Base-by-base conservation (phyloP, 1,140 invertebrate species). In the Caenorhabditis remanei region DNA sequence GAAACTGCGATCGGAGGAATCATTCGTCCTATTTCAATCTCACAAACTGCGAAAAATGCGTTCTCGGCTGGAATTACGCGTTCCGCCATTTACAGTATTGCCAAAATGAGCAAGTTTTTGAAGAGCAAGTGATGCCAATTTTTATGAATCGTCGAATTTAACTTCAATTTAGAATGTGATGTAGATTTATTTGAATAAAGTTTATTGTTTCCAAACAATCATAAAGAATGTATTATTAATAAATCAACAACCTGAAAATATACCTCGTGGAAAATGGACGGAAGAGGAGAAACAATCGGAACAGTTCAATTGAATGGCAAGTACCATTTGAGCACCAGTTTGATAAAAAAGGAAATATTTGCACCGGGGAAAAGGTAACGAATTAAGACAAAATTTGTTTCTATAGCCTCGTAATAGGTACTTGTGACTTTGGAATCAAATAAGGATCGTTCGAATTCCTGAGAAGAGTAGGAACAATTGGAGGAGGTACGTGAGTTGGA, bases 41-140 rank as follows among this genome's bases (percentile, higher is more conserved):
- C 82, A 1, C 91, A 92, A 89, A 90, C 89, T 6, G 84, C 85
- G 9, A 92, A 92, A 79, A 92, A 92, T 83, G 89, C 88, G 11
- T 32, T 87, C 11, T 89, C 90, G 14, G 90, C 90, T 55, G 90
- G 90, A n/a, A 24, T 92, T 13, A 58, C 67, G n/a, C 89, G 89
- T n/a, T 87, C 89, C 8, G 55, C 91, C 48, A 24, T 86, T 16
- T 91, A 91, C 87, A 67, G 85, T 21, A 16, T 53, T 4, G 83
- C 85, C 6, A 89, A 89, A 61, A 48, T 89, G 41, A 55, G 87
- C 19, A 91, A 91, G 63, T 63, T 91, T 24, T 24, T 85, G 2
- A 90, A 90, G 14, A 88, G 63, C 55, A 83, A 82, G 24, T 63
- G 67, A 86, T 85, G 13, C 19, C 11, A 67, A 65, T 46, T 46